Conservation (phyloP, 2,113 vertebrate species). For the Pedetes capensis region DNA sequence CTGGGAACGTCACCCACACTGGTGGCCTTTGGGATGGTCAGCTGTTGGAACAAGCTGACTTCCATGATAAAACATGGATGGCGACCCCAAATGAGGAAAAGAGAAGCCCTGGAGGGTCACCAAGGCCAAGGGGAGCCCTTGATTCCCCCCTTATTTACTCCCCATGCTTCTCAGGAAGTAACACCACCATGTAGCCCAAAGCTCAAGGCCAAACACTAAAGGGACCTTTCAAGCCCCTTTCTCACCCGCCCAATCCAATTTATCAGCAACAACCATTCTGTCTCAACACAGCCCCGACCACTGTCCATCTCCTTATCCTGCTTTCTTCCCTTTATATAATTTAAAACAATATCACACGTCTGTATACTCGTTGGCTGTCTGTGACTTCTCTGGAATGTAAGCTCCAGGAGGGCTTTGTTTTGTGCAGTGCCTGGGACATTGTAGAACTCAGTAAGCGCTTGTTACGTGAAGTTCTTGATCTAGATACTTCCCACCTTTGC, state of each 20-base stretch:
- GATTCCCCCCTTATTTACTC: not conserved
- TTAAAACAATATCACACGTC: not conserved
- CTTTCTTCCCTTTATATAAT: not conserved
- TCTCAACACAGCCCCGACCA: not conserved
- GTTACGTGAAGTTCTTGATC: not conserved
- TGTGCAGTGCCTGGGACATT: not conserved
- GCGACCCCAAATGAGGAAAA: not conserved
- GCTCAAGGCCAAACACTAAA: not conserved
- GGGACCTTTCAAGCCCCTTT: not conserved
- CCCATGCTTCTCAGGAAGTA: not conserved
- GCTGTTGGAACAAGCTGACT: not conserved
- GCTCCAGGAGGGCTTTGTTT: not conserved
- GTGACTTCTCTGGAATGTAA: not conserved
- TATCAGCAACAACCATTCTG: not conserved
- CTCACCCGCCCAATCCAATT: not conserved
- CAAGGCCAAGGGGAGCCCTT: not conserved
- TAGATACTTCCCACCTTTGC: not conserved
- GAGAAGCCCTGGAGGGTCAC: not conserved
- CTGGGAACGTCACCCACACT: not conserved
- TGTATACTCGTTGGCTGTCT: not conserved
- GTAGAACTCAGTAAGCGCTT: not conserved
- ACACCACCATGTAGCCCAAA: not conserved
- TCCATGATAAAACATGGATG: not conserved
- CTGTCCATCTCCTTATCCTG: not conserved
- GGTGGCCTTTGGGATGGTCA: not conserved